A percentile compares a stretch with the other conserved stretches of the same genome.
Conservation (phyloP, 35 echinoderm and acorn worm species). For the Patiria miniata region DNA sequence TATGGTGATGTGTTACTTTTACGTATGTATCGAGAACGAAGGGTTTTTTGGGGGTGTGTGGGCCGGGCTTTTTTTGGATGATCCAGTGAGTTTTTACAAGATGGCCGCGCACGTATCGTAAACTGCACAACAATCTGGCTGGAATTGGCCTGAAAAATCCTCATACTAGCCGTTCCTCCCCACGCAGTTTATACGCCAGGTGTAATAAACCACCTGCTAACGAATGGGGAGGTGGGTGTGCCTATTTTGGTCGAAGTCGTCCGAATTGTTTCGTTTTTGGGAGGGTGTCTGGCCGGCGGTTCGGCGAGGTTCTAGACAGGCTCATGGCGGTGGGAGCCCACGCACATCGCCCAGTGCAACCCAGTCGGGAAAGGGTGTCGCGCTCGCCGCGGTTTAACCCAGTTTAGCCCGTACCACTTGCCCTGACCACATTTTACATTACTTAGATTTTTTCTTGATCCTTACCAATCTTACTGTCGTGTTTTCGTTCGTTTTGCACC, state of each 20-base stretch:
- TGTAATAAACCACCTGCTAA: not conserved
- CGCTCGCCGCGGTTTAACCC: not conserved
- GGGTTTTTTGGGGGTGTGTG: not conserved
- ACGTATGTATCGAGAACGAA: not conserved
- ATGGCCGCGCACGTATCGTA: constrained; percentile 8
- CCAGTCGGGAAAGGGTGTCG: not conserved
- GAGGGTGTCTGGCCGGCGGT: not conserved
- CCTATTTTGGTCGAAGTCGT: not conserved
- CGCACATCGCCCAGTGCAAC: not conserved
- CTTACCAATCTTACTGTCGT: no score
- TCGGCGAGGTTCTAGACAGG: not conserved
- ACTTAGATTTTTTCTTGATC: not conserved
- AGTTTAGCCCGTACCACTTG: not conserved
- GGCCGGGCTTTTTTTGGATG: not conserved
- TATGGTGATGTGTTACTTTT: not conserved
- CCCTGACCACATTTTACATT: not conserved
- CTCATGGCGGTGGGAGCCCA: not conserved
- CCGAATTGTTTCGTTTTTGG: not conserved
- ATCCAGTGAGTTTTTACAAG: not conserved
- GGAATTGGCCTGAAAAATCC: not conserved
- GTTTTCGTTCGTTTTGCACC: no score
- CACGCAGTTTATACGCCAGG: not conserved
- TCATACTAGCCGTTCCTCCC: not conserved
- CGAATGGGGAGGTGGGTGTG: not conserved
- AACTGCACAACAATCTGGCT: not conserved